Base-by-base conservation (phyloP, 2,888 invertebrate species). In the Ichneumon xanthorius region DNA sequence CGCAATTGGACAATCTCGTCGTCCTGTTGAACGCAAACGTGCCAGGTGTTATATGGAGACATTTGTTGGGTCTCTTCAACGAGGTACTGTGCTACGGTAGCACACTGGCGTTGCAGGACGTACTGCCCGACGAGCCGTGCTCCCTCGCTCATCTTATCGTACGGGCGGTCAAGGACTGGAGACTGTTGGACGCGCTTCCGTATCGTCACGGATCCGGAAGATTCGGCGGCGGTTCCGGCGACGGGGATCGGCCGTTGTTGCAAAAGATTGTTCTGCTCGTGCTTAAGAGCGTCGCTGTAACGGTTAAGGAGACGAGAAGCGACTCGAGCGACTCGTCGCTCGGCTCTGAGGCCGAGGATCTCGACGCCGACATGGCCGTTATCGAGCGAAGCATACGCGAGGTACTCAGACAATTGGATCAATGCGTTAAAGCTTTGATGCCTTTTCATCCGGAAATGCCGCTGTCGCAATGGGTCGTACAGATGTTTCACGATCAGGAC, bases 31-130 rank as follows among this genome's bases (percentile, higher is more conserved):
- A 95, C 84, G 94, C 96, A 65, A 96, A 96, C 92, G 94, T 98
- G n/a, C 97, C 98, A 0, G 96, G 97, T 86, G 95, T 97, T 70
- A 96, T 98, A 88, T 98, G 98, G 96, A 96, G 97, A 90, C 97
- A 98, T 94, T 95, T 98, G 90, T 94, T 98, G 85, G 97, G 97
- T 89, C 95, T 98, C 48, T 98, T 98, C 89, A 98, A 98, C 93
- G 98, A 98, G 94, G 98, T 98, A 9, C 94, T 98, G 75, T 98
- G 98, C 94, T 98, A 98, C 93, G 98, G 98, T 2, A 98, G 98
- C 87, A 98, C 98, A 48, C 94, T 98, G 89, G 98, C 98, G 0
- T 94, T 98, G 88, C 98, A 98, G 94, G 98, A 98, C 93, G 96
- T 97, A 90, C 94, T 98, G 88, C 98, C 98, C 4, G 98, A 98